phyloP scores from a whole-genome alignment of 2,888 invertebrate genomes.

The Lithophane leautieri region DNA sequence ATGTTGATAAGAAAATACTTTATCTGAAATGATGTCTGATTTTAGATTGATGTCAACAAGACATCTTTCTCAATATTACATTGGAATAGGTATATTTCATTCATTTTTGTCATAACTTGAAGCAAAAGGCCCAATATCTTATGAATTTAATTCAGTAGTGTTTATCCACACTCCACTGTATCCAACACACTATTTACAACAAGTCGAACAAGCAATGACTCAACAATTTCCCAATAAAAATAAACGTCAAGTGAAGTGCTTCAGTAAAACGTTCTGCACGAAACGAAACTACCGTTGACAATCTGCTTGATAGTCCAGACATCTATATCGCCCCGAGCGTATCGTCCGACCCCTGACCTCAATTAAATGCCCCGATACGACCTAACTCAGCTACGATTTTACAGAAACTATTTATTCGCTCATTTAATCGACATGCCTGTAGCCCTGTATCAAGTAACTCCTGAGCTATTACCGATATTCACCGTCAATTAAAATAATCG shows the following conservation, averaged over 20 bases:
- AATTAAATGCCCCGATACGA: slow-evolving; percentile 71
- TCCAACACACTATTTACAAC: background rate
- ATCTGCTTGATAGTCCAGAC: slow-evolving; percentile 44
- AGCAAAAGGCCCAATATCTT: background rate
- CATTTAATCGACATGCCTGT: slow-evolving; percentile 61
- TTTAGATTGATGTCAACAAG: background rate
- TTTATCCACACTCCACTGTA: background rate
- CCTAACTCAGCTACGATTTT: slow-evolving; percentile 60
- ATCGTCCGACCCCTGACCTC: slow-evolving; percentile 70
- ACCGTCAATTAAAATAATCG: slow-evolving; percentile 63
- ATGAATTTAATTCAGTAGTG: background rate
- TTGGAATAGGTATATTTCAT: background rate
- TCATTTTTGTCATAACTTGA: too few species aligned
- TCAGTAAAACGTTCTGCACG: slow-evolving; percentile 41
- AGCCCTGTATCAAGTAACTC: slow-evolving; percentile 40
- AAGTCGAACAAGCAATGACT: slow-evolving; percentile 4
- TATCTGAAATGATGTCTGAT: background rate
- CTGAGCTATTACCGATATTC: slow-evolving; percentile 61
- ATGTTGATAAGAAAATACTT: background rate
- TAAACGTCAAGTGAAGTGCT: background rate
- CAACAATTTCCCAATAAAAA: slow-evolving; percentile 23
- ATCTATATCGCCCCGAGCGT: slow-evolving; percentile 62
- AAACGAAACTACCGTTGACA: slow-evolving; percentile 54
- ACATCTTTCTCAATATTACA: background rate
- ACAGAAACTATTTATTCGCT: slow-evolving; percentile 67